Base-by-base conservation (phyloP, 2,113 vertebrate genomes). In the Hemibagrus wyckioides region DNA sequence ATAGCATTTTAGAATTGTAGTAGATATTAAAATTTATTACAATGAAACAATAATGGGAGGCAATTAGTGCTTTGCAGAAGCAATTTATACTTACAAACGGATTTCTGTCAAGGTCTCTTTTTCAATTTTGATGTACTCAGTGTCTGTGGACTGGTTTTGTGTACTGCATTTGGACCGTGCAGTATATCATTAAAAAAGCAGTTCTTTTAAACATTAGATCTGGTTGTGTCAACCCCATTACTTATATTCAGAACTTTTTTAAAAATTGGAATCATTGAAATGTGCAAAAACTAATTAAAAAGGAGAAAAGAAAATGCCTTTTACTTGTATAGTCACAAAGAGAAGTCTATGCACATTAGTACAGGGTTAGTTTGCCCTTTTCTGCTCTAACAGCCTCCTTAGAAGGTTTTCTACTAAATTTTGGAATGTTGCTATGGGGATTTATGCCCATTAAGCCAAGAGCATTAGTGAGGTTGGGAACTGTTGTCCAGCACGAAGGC, bases 1-100 rank as follows among this genome's bases (percentile, higher is more conserved):
- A 82, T 89, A 88, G 76, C 30, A 48, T 50, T 92, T 85, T 85
- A 87, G 67, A 69, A 36, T 84, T 83, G 59, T 83, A 77, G 28
- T 63, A 77, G n/a, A 33, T 85, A 85, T 82, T 50, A 76, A 85
- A 86, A 8, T 82, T 19, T 39, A 82, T 52, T 79, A 77, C 63
- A 57, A 82, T 59, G 23, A n/a, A 52, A 48, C 36, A 65, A 52
- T 80, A 88, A 80, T 84, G 76, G 33, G 50, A 48, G 57, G 69
- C 15, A n/a, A 44, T 83, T 75, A 63, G 56, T 85, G 48, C 11
- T 71, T 75, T 89, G 59, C 56, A 39, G 30, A 19, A 73, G 23
- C 14, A 83, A 83, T 67, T 54, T 54, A 81, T 50, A 85, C 33
- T 82, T 80, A 65, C 44, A 80, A 80, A 67, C 21, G n/a, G 41